Base-by-base conservation (phyloP, 2,113 vertebrate genomes). In the Pseudorasbora parva region DNA sequence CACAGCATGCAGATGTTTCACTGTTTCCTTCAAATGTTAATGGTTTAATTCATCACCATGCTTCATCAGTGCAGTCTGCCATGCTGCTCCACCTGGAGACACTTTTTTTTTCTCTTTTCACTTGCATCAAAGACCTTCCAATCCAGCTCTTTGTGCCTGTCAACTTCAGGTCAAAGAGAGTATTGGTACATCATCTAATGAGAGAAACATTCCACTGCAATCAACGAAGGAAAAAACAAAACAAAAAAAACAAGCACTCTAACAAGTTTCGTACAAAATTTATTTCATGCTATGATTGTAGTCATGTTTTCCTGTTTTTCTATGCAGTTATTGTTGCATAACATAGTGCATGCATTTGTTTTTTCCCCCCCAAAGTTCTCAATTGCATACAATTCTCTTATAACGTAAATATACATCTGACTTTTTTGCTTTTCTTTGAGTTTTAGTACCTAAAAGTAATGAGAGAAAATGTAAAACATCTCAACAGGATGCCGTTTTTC, bases 261-360 rank as follows among this genome's bases (percentile, higher is more conserved):
- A 81, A 71, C 85, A 85, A 84, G 84, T 88, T 90, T 91, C 82
- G 89, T 95, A 96, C 92, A 97, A 96, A 95, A 96, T 96, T 96
- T 96, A 96, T 97, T 97, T 96, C 96, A 97, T 97, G 96, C 96
- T 96, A 88, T 93, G 94, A 91, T 94, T 90, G 71, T 83, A 60
- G 80, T 87, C 85, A 79, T 88, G 57, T 94, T 89, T 78, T 86
- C 74, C 74, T 88, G 33, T 89, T 87, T 84, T 84, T 83, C 82
- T 86, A 82, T 88, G 77, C 25, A 84, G 84, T 73, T 87, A 83
- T 95, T 79, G 83, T 95, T 97, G 96, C 96, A 97, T 96, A 96
- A 96, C 95, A 96, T 95, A 93, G 89, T 95, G 94, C 96, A 97
- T 97, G 96, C 96, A 96, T 93, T 94, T 91, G 85, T 86, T 94